Conservation (phyloP, 2,113 vertebrate species). For the Paracanthobrama guichenoti region DNA sequence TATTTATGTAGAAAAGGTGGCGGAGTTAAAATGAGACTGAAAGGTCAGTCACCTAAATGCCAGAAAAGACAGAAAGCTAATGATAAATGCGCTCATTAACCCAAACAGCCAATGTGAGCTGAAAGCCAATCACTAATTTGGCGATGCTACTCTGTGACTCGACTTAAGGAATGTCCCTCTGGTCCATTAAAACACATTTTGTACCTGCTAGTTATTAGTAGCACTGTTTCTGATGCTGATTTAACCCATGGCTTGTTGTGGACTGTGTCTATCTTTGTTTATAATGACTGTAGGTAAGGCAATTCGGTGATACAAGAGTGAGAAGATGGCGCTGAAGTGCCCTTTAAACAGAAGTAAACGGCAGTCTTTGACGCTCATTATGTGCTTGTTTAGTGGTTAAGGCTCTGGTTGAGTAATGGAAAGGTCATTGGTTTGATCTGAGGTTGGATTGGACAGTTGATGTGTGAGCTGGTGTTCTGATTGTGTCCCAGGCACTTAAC, state of each 20-base stretch:
- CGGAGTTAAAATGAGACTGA: constrained; percentile 58
- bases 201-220: background rate
- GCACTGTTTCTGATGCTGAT: background rate
- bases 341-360: background rate
- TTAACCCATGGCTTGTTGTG: background rate
- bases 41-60: constrained; percentile 71
- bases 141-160: background rate
- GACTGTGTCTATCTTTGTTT: background rate
- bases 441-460: background rate
- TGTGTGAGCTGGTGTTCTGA: background rate
- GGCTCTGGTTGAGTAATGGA: background rate
- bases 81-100: constrained; percentile 66
- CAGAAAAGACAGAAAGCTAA: constrained; percentile 72
- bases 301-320: background rate
- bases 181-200: background rate
- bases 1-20: constrained; percentile 65
- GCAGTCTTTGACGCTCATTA: background rate
- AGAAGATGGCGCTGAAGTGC: background rate
- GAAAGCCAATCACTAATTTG: constrained; percentile 50
- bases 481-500: background rate
- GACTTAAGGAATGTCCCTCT: background rate
- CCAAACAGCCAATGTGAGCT: constrained; percentile 50
- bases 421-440: constrained; percentile 14
- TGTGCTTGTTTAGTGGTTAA: background rate
- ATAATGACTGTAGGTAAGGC: background rate